Evolutionary conservation across 2,113 vertebrate genomes (phyloP), one percentile per base, ranked within the genome.

Genomic region (Pseudorectes ferrugineus): DNA sequence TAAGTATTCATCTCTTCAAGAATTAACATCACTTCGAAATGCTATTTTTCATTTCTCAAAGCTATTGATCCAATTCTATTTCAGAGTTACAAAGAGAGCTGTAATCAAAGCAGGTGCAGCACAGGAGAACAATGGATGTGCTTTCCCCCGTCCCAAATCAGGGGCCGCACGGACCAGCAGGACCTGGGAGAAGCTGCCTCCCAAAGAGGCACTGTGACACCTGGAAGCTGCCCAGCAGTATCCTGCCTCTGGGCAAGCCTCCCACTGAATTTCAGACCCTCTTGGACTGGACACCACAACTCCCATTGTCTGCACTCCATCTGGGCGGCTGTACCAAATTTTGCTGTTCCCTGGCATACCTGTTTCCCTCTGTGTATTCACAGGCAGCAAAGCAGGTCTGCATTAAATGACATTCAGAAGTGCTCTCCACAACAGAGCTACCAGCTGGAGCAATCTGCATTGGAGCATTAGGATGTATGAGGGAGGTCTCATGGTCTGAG

Each of bases 261-360:
- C 46, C 22, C 40, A 36, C 18, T 48, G 70, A 81, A 93, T 35
- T 72, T 85, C 66, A 68, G 36, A 85, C 31, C 38, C 68, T 25
- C 14, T 3, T 4, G 57, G 40, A 57, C 28, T 35, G 35, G 18
- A 71, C 0, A 2, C 28, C 15, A 42, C 0, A 0, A 46, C 26
- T 79, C 42, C 20, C 54, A 52, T 42, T 12, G 52, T 76, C 54
- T 49, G 58, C 59, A 92, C 14, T 35, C 29, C 28, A n/a, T 22
- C 29, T 38, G 49, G 57, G 74, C 2, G 6, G 54, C 58, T 25
- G 7, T 61, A 74, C 40, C n/a, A 9, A 45, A 85, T 79, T 55
- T 59, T 85, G 61, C 66, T 68, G 66, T 26, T 48, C 40, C 23
- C 23, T 77, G 57, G 48, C 35, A 36, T 14, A 31, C 10, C 35